phyloP scores from a whole-genome alignment of 2,113 vertebrate genomes.

The Lophochroa leadbeateri region DNA sequence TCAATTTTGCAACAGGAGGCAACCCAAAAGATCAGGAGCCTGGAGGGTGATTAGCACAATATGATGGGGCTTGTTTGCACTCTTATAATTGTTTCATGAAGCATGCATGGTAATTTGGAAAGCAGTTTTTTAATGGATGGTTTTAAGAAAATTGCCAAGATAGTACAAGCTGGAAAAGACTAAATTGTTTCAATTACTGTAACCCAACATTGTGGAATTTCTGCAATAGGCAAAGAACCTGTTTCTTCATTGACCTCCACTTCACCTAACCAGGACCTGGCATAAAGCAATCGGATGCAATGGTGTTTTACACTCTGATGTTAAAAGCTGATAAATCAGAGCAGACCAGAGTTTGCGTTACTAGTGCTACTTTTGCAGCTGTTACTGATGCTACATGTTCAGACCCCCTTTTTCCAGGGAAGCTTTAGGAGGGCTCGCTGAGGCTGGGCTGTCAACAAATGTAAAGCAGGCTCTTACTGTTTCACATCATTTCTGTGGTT shows the following conservation, averaged over 20 bases:
- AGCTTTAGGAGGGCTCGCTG: not conserved
- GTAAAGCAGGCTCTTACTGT: not conserved
- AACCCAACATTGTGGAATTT: not conserved
- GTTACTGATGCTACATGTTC: rapidly evolving
- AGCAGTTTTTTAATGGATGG: not conserved
- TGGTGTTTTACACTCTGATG: not conserved
- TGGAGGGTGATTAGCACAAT: not conserved
- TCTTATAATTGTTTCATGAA: not conserved
- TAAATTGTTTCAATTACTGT: not conserved
- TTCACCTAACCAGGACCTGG: not conserved
- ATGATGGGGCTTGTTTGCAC: not conserved
- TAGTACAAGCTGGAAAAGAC: not conserved
- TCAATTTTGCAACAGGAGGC: not conserved
- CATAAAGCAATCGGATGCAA: not conserved
- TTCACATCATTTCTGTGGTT: not conserved
- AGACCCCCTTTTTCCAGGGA: not conserved
- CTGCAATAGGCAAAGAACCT: not conserved
- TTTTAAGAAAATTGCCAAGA: not conserved
- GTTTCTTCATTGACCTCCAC: not conserved
- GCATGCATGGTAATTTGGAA: not conserved
- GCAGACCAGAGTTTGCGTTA: not conserved
- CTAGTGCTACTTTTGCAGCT: not conserved
- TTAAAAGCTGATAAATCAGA: not conserved
- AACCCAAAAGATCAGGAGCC: not conserved
- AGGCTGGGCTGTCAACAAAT: not conserved